Evolutionary conservation across 1,140 invertebrate species (phyloP), one percentile per base, ranked within the genome.

Genomic region (Homalodisca vitripennis): DNA sequence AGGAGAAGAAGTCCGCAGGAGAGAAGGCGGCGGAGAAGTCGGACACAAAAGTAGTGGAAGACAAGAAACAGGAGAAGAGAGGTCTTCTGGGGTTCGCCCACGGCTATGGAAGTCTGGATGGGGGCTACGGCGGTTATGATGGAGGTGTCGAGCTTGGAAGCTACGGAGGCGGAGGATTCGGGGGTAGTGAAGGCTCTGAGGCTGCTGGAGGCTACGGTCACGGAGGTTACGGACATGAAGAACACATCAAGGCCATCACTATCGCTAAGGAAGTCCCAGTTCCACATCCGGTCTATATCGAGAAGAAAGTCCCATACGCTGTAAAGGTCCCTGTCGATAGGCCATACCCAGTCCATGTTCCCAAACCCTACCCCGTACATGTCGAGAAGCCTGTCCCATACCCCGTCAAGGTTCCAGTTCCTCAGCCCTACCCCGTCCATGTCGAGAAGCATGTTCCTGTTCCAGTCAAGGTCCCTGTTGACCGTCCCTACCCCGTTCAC

Each of bases 391-490:
- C 85, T 72, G 82, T 90, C 2, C 88, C 84, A 14, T 81, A 82
- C 47, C 88, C 88, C 20, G 88, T 90, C 1, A 86, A 89, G 77
- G 88, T 90, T 17, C 88, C 86, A 22, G 86, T 91, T n/a, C 85
- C 87, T 1, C 83, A 85, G 47, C 89, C 88, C 0, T 90, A 90
- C 77, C 88, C 89, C 55, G 89, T 78, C 12, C 74, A 73, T 22
- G 75, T 91, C 1, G 87, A 88, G 74, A 90, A 89, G 74, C 81
- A 88, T 71, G 83, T 89, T 10, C 89, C 90, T 31, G 87, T 86
- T 75, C 89, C 89, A 76, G 85, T 88, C 13, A 88, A 89, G 75
- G 87, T 90, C 41, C 84, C 84, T 29, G 89, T 92, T 27, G 90
- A 92, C 80, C 91, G 89, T 78, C 90, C 89, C 34, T 86, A 89